Base-by-base conservation (phyloP, 2,113 vertebrate species). In the Phaethornis superciliosus region DNA sequence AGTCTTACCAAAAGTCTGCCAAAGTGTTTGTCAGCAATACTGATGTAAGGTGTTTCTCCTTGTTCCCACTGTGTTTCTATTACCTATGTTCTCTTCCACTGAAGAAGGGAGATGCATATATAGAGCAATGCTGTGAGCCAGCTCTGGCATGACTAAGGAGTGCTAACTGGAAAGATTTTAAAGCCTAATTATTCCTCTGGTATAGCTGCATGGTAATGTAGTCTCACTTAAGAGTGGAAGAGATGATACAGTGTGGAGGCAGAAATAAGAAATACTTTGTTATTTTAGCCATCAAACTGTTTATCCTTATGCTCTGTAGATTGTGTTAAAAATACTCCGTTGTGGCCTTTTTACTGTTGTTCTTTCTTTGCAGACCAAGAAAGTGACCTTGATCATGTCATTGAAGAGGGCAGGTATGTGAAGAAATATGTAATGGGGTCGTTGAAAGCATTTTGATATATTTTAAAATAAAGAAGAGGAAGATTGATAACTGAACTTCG, bases 281-380 rank as follows among this genome's bases (percentile, higher is more conserved):
- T 58, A 35, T 10, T 9, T 24, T 16, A 35, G 52, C 51, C 30
- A n/a, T 74, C 20, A 6, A 40, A 17, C n/a, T 76, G 15, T n/a
- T 80, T 30, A 21, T 76, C 8, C 3, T 68, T 88, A 9, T 47
- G 15, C 6, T 44, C 11, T 64, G 12, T 37, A 27, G 35, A 7
- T 52, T 32, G 3, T 32, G 3, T 75, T 81, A 27, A 4, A 28
- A 70, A 65, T 28, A 64, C 19, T 78, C 19, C 28, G 6, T 49
- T 82, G 13, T 6, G 32, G 7, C 40, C 62, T 56, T 85, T 69
- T 72, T 68, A 28, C 40, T 89, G 46, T 55, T 0, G 1, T 67
- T 93, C 32, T 95, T 95, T 81, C 81, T 96, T 95, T 95, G 23
- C 81, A 98, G 98, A 14, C 89, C 33, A 97, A 94, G 92, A 95